Percentiles rank a stretch among this genome's conserved stretches.
These are phyloP conservation scores for Nesogale talazaci DNA, from an alignment of 2,113 vertebrate genomes.

Conservation along the genomic window DNA sequence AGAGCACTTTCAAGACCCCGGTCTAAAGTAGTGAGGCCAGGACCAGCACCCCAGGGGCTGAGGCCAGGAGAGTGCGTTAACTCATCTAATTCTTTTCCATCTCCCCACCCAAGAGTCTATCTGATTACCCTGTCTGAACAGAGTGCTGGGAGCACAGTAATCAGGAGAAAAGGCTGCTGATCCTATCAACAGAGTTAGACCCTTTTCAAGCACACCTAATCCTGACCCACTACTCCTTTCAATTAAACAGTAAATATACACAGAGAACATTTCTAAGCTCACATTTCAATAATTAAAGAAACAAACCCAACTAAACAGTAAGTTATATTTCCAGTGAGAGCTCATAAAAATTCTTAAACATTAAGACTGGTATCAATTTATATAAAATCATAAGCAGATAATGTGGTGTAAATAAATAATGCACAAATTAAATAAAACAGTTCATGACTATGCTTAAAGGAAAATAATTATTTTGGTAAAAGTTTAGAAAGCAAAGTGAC, in stretches of 20 bases:
- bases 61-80: too few relatives aligned
- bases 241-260: too few relatives aligned
- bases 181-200: neutral
- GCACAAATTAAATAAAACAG: neutral
- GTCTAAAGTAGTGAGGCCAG: too few relatives aligned
- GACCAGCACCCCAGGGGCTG: too few relatives aligned
- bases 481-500: constrained; percentile 27
- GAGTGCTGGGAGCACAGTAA: too few relatives aligned
- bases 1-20: too few relatives aligned
- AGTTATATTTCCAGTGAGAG: neutral
- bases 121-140: neutral
- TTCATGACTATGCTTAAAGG: neutral
- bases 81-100: neutral
- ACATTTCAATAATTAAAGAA: constrained; percentile 10
- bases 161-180: neutral
- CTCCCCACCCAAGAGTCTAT: neutral
- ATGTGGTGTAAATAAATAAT: neutral
- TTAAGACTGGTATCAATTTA: neutral
- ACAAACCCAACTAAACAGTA: neutral
- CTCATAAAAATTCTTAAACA: neutral
- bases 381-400: constrained; percentile 1
- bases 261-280: neutral
- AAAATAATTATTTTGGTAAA: constrained; percentile 16
- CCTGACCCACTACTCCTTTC: neutral
- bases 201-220: neutral